A percentile compares a stretch with the other conserved stretches of the same genome.
Conservation (phyloP, 2,797 vertebrate genomes). For the Enoplosus armatus region DNA sequence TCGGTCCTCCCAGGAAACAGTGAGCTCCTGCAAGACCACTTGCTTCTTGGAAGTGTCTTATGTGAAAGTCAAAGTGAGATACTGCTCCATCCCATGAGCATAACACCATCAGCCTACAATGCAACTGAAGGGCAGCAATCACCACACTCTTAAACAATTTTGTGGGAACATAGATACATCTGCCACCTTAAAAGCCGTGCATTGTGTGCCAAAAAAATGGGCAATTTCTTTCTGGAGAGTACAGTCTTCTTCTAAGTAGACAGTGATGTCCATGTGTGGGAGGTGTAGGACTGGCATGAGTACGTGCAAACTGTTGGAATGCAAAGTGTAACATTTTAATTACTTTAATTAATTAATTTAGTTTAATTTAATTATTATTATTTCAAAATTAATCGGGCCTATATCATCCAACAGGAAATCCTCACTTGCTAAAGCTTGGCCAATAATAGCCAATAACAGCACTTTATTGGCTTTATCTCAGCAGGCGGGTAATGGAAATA, state of each 20-base stretch:
- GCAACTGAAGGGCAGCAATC: not conserved
- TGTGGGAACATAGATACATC: not conserved
- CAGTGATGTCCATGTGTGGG: constrained; percentile 16
- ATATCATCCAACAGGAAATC: not conserved
- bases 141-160: not conserved
- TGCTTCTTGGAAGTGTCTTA: not conserved
- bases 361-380: not conserved
- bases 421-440: too few relatives aligned
- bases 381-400: not conserved
- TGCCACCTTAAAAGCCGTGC: not conserved
- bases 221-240: not conserved
- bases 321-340: not conserved
- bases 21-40: not conserved
- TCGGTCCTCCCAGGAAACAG: not conserved
- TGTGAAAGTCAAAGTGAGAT: not conserved
- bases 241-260: not conserved
- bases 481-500: not conserved
- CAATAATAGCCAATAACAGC: too few relatives aligned
- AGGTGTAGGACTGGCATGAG: not conserved
- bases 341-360: not conserved
- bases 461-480: not conserved
- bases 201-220: not conserved
- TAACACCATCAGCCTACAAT: not conserved
- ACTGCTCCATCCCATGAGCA: not conserved
- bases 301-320: not conserved